Conservation (phyloP, 2,888 invertebrate genomes). For the Schizaphis graminum region DNA sequence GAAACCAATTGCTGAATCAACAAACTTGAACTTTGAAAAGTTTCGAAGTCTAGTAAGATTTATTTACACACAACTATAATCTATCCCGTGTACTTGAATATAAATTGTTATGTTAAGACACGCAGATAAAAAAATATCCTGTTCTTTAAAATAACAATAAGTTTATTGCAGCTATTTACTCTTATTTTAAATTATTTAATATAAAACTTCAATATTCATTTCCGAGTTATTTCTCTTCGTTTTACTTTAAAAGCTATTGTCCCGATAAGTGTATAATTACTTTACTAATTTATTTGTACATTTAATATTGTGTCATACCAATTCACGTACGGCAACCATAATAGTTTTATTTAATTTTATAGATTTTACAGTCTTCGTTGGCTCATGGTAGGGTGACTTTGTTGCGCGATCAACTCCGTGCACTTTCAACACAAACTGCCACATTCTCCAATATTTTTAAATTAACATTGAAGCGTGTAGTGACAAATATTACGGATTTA, state of each 20-base stretch:
- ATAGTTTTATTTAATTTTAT: background rate
- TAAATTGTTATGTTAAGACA: background rate
- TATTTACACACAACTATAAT: conserved; percentile 11
- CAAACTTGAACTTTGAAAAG: conserved; percentile 51
- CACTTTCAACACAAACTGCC: conserved; percentile 41
- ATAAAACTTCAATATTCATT: background rate
- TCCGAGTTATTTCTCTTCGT: background rate
- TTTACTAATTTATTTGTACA: background rate
- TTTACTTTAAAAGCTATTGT: background rate
- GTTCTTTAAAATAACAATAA: background rate
- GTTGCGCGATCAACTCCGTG: conserved; percentile 43
- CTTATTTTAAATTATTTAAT: background rate
- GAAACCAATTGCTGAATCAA: conserved; percentile 54
- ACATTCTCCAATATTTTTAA: conserved; percentile 27
- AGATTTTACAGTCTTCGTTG: conserved; percentile 53
- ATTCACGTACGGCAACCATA: background rate
- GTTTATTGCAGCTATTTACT: background rate
- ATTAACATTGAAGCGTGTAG: conserved; percentile 23
- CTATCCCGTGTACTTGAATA: background rate
- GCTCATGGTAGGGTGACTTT: conserved; percentile 44
- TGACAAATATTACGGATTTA: conserved; percentile 47
- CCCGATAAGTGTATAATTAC: background rate
- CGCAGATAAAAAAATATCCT: background rate
- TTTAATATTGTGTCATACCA: background rate
- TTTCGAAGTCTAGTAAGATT: conserved; percentile 49